Conservation (phyloP, 2,113 vertebrate species). For the Osmerus mordax region DNA sequence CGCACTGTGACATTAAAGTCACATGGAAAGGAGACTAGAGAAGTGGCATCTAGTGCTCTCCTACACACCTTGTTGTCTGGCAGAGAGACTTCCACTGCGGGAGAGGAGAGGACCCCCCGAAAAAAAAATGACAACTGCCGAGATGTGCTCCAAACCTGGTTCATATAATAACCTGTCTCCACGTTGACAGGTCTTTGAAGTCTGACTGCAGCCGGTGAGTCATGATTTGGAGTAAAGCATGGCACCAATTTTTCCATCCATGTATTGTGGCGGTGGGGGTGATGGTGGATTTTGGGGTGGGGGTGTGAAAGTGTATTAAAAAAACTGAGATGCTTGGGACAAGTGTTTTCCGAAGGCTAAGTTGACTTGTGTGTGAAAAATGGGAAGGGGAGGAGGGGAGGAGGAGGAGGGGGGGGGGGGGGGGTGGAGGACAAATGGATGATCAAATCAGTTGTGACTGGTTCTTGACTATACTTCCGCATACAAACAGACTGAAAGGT, state of each 20-base stretch:
- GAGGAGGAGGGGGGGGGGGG: neutral
- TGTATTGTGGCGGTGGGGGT: neutral
- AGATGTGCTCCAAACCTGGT: conserved; percentile 37
- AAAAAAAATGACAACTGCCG: conserved; percentile 8
- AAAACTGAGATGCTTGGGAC: too few relatives aligned
- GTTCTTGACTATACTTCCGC: neutral
- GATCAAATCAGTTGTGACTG: conserved; percentile 8
- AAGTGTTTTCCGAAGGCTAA: neutral
- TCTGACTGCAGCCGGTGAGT: conserved; percentile 24
- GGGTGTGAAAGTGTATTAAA: neutral
- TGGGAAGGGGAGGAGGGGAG: neutral
- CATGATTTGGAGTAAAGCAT: conserved; percentile 7
- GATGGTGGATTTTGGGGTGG: neutral
- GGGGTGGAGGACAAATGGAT: neutral
- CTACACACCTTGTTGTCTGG: neutral
- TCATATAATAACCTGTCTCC: conserved; percentile 51
- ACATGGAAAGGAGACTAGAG: neutral
- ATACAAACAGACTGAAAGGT: neutral
- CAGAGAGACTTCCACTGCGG: neutral
- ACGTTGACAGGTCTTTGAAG: conserved; percentile 33
- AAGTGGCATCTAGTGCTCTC: neutral
- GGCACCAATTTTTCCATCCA: neutral
- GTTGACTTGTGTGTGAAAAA: conserved; percentile 1
- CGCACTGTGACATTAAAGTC: neutral
- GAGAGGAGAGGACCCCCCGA: neutral